Base-by-base conservation (phyloP, 2,888 invertebrate species). In the Antitype chi region DNA sequence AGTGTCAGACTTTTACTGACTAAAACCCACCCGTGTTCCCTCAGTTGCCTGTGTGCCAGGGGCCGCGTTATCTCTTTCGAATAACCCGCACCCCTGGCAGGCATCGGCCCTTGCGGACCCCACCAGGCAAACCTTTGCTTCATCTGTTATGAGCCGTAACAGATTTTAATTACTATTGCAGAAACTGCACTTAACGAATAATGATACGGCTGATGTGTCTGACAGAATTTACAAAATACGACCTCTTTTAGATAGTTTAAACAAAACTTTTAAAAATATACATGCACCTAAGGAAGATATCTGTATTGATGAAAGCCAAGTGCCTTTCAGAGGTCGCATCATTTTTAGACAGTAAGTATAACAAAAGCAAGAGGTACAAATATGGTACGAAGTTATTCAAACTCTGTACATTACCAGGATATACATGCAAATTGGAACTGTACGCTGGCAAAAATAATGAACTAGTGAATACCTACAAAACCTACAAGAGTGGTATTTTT, bases 391-490 rank as follows among this genome's bases (percentile, higher is more conserved):
- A 62, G 8, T 17, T 70, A 49, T 62, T 70, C 20, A 71, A 71
- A 11, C 20, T 71, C 0, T 71, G 70, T 25, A 62, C 70, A 3
- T 3, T 71, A 20, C 70, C 62, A 17, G 70, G 70, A 20, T 71
- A 57, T 43, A 57, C 69, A 2, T 57, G 69, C 20, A 71, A 71
- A 38, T 20, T 71, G 7, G 4, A 71, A 38, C 20, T 70, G 1
- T 70, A 70, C 49, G 49, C 49, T 32, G 70, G 70, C 17, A 70
- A 70, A 62, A 60, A 62, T 11, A n/a, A 52, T 32, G 60, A 62
- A 49, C 0, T 23, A n/a, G 8, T 49, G 28, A 70, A 60, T 49
- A 70, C 70, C n/a, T n/a, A n/a, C n/a, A n/a, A n/a, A n/a, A n/a
- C n/a, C n/a, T n/a, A n/a, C n/a, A n/a, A n/a, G n/a, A n/a, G n/a